These are phyloP conservation scores for Hirundo rustica DNA, from an alignment of 2,797 vertebrate species.

Conservation along the genomic window DNA sequence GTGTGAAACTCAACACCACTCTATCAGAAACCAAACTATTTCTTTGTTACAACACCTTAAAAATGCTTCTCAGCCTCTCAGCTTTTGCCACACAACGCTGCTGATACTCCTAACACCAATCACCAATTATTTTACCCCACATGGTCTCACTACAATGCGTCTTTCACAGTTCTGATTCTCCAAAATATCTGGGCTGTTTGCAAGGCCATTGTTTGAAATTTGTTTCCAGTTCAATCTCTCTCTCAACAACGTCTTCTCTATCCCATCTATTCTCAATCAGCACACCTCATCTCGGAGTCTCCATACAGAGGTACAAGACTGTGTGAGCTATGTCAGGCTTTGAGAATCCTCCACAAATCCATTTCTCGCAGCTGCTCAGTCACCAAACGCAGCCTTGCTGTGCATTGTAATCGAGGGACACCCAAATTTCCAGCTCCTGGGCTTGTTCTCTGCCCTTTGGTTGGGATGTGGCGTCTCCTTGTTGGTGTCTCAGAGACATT, in stretches of 20 bases:
- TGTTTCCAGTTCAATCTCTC: neutral
- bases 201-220: neutral
- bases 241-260: neutral
- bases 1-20: neutral
- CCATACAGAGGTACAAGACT: neutral
- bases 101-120: too few relatives aligned
- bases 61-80: too few relatives aligned
- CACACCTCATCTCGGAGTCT: neutral
- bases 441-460: neutral
- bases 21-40: neutral
- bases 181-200: neutral
- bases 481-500: neutral
- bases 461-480: neutral
- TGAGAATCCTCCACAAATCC: neutral
- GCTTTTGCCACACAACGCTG: too few relatives aligned
- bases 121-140: neutral
- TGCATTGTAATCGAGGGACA: rapidly evolving
- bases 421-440: neutral
- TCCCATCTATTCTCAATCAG: neutral
- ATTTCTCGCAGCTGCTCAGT: neutral
- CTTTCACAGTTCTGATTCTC: neutral
- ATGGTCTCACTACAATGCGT: neutral
- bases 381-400: neutral
- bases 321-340: neutral
- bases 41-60: neutral